Conservation (phyloP, 2,888 invertebrate genomes). For the Caenorhabditis wallacei region DNA sequence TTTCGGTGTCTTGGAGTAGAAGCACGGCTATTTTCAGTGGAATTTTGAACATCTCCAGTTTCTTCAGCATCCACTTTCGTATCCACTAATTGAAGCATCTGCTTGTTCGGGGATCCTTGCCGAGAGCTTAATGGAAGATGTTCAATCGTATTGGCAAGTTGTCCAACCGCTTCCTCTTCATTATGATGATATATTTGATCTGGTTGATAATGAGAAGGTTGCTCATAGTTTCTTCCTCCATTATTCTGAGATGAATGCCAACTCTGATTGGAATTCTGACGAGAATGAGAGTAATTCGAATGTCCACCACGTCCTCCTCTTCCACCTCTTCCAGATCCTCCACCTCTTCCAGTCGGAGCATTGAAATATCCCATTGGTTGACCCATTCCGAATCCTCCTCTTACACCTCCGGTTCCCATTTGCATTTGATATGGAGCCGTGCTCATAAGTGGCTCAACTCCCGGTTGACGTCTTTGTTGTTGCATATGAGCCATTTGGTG, state of each 20-base stretch:
- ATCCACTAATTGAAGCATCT: slow-evolving; percentile 55
- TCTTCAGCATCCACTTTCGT: background rate
- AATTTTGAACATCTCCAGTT: background rate
- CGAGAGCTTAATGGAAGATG: slow-evolving; percentile 37
- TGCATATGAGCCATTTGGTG: slow-evolving; percentile 22
- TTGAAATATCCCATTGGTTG: slow-evolving; percentile 43
- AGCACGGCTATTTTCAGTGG: background rate
- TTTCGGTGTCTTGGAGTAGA: slow-evolving; percentile 1
- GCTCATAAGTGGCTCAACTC: slow-evolving; percentile 52
- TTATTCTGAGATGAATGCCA: slow-evolving; percentile 38
- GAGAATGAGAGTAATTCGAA: slow-evolving; percentile 26
- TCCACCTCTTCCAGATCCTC: slow-evolving; percentile 21
- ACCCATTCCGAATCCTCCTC: slow-evolving; percentile 20
- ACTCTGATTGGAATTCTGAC: slow-evolving; percentile 58
- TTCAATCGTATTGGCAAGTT: slow-evolving; percentile 42
- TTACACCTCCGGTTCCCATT: slow-evolving; percentile 20
- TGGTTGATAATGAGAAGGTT: background rate
- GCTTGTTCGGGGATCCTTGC: slow-evolving; percentile 55
- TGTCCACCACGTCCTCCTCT: slow-evolving; percentile 16
- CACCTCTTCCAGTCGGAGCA: background rate
- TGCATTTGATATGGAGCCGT: slow-evolving; percentile 18
- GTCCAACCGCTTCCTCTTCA: slow-evolving; percentile 11
- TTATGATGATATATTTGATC: background rate
- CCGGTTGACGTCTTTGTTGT: slow-evolving; percentile 36
- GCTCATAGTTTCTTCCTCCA: background rate